A percentile compares a stretch with the other conserved stretches of the same genome.
Evolutionary conservation across 2,888 invertebrate genomes (phyloP).

Genomic region (Parnassius glacialis): DNA sequence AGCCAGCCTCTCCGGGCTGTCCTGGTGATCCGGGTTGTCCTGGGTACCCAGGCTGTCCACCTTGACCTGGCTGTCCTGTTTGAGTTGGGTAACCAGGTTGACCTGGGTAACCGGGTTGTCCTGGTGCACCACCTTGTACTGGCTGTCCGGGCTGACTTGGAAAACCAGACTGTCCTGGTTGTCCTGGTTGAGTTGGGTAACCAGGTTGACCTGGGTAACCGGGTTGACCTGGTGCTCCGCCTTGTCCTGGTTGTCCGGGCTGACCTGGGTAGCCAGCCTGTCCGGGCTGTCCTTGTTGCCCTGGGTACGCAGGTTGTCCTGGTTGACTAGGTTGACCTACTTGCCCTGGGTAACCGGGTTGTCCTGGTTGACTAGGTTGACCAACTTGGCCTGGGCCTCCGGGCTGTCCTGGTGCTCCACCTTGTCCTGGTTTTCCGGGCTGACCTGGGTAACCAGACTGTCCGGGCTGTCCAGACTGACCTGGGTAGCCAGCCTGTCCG

Average conservation of each 20-base stretch:
- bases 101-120: slow-evolving; percentile 30
- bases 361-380: slow-evolving; percentile 35
- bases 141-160: too few relatives aligned
- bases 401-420: slow-evolving; percentile 28
- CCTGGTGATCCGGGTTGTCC: too few relatives aligned
- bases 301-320: slow-evolving; percentile 58
- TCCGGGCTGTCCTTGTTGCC: slow-evolving; percentile 32
- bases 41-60: too few relatives aligned
- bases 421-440: too few relatives aligned
- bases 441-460: too few relatives aligned
- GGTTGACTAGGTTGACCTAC: slow-evolving; percentile 44
- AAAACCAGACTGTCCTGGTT: too few relatives aligned
- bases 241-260: slow-evolving; percentile 34
- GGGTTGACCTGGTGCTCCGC: slow-evolving; percentile 31
- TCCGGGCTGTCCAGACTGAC: slow-evolving; percentile 35
- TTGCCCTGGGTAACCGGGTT: slow-evolving; percentile 35
- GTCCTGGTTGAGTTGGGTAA: slow-evolving; percentile 4
- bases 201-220: slow-evolving; percentile 32
- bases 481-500: slow-evolving; percentile 38
- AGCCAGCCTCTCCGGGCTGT: too few relatives aligned
- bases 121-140: too few relatives aligned
- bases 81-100: too few relatives aligned
- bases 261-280: slow-evolving; percentile 30
- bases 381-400: slow-evolving; percentile 47
- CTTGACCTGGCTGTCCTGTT: too few relatives aligned